phyloP scores from a whole-genome alignment of 30 jellyfish, hydroid and myxozoan species.

The Morbakka virulenta region DNA sequence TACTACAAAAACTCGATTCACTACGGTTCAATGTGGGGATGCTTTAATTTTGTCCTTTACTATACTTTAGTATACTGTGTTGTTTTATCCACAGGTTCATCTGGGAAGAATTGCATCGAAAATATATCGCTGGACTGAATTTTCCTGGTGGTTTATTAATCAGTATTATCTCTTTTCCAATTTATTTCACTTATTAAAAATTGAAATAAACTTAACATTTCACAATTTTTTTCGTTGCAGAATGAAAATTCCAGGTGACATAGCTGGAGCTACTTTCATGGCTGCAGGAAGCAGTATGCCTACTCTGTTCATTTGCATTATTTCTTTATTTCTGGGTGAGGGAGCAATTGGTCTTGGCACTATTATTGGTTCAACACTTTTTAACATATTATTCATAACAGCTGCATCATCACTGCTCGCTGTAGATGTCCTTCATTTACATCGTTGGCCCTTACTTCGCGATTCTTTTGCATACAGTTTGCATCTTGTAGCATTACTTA shows the following conservation, averaged over 20 bases:
- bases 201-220: too few species aligned
- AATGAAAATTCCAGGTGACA: neutral
- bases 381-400: conserved; percentile 6
- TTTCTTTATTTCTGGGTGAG: conserved; percentile 9
- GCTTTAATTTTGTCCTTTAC: too few species aligned
- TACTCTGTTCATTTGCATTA: conserved; percentile 5
- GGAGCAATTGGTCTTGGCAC: conserved; percentile 11
- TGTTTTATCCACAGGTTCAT: too few species aligned
- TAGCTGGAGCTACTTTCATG: conserved; percentile 30
- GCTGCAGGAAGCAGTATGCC: conserved; percentile 35
- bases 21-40: too few species aligned
- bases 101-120: too few species aligned
- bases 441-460: conserved; percentile 1
- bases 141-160: too few species aligned
- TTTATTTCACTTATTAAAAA: too few species aligned
- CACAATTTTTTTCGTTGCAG: too few species aligned
- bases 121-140: too few species aligned
- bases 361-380: conserved; percentile 13
- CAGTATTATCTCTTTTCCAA: too few species aligned
- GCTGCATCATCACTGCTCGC: neutral
- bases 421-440: neutral
- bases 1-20: too few species aligned
- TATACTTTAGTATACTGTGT: too few species aligned
- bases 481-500: neutral
- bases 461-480: conserved; percentile 1